Base-by-base conservation (phyloP, 1,140 invertebrate species). In the Aphelenchoides avenae region DNA sequence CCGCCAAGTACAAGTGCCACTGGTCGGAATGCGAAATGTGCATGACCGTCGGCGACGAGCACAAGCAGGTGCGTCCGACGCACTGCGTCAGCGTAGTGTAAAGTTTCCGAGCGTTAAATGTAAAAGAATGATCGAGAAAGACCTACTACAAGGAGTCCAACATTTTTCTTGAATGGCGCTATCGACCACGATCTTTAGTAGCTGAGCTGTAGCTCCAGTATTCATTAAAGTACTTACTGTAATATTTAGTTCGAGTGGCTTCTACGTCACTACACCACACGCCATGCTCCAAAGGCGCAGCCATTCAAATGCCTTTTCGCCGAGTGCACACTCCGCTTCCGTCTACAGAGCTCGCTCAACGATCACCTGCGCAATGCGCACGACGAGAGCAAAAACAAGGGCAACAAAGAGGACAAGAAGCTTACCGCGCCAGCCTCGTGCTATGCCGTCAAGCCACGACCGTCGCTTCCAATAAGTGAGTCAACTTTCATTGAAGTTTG, bases 11-110 rank as follows among this genome's bases (percentile, higher is more conserved):
- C 34, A 11, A 31, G 3, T 46, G 43, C 34, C 27, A 15, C 5
- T 46, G 43, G 43, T n/a, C 27, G n/a, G 43, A 46, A 24, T 46
- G 43, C n/a, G 43, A 46, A 15, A 46, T 46, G 43, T 46, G 18
- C 5, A 4, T 15, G 4, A 24, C 27, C 26, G 13, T 24, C 18
- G 43, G 43, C 5, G 43, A 46, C 24, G n/a, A 15, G 11, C 43
- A 46, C 11, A 46, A 46, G 34, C 43, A 46, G 26, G 43, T 46
- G 13, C 24, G n/a, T 7, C n/a, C n/a, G n/a, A n/a, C n/a, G n/a
- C n/a, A n/a, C n/a, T n/a, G n/a, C n/a, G n/a, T n/a, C n/a, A n/a
- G n/a, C n/a, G n/a, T n/a, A n/a, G n/a, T n/a, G n/a, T n/a, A n/a
- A n/a, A n/a, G n/a, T n/a, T n/a, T n/a, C n/a, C n/a, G n/a, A n/a